Conservation (phyloP, 2,797 vertebrate species). For the Toxotes lorentzi region DNA sequence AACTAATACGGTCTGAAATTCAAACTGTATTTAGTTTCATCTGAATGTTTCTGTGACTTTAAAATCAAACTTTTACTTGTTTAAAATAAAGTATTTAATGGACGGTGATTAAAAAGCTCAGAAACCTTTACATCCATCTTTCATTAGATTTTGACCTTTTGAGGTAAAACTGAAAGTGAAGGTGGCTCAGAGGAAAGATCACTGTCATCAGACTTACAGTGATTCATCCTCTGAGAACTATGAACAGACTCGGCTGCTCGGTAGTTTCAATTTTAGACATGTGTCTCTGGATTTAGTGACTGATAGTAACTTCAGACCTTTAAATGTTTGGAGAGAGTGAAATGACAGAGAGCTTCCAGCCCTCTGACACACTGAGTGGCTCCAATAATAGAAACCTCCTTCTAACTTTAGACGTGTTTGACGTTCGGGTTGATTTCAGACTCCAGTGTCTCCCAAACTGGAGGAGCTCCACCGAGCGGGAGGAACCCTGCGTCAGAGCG, state of each 20-base stretch:
- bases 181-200: neutral
- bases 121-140: too few relatives aligned
- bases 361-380: constrained; percentile 42
- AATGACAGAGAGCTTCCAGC: constrained; percentile 16
- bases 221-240: neutral
- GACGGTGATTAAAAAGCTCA: too few relatives aligned
- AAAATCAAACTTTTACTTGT: too few relatives aligned
- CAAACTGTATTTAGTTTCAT: too few relatives aligned
- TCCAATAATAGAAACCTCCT: constrained; percentile 57
- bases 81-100: too few relatives aligned
- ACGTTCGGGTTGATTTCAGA: constrained; percentile 34
- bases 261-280: neutral
- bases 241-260: neutral
- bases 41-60: too few relatives aligned
- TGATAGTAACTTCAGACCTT: neutral
- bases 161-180: neutral
- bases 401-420: constrained; percentile 59
- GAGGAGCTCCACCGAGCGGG: constrained; percentile 33
- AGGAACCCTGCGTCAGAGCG: constrained; percentile 73
- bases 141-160: too few relatives aligned
- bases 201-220: neutral
- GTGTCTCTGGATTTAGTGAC: neutral
- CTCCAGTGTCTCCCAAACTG: neutral
- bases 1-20: too few relatives aligned
- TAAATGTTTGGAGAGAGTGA: constrained; percentile 41